These are phyloP conservation scores for Ancistrus triradiatus DNA, from an alignment of 2,113 vertebrate species.

Conservation along the genomic window DNA sequence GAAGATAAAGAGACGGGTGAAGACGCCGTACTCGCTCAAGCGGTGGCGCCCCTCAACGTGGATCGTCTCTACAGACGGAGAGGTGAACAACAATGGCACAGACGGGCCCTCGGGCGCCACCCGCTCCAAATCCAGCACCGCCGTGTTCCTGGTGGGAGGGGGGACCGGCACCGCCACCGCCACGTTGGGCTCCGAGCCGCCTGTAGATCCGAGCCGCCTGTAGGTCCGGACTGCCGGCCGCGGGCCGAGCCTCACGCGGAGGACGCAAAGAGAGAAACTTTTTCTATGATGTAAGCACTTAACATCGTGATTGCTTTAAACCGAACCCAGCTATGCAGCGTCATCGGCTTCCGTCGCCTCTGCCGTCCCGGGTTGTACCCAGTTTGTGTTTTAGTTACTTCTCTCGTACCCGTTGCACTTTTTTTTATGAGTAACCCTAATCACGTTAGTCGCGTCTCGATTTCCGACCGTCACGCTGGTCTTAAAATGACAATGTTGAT, in stretches of 20 bases:
- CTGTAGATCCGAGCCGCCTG: slow-evolving; percentile 18
- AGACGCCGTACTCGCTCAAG: slow-evolving; percentile 96
- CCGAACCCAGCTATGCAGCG: slow-evolving; percentile 99
- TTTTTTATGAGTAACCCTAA: slow-evolving; percentile 64
- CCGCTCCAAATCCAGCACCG: slow-evolving; percentile 88
- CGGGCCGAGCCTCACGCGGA: background rate
- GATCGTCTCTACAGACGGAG: slow-evolving; percentile 89
- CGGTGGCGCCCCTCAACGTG: slow-evolving; percentile 95
- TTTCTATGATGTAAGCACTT: slow-evolving; percentile 44
- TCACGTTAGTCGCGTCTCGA: slow-evolving; percentile 74
- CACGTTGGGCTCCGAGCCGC: slow-evolving; percentile 57
- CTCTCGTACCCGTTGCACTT: slow-evolving; percentile 41
- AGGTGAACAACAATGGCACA: slow-evolving; percentile 78
- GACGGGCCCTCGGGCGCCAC: slow-evolving; percentile 44
- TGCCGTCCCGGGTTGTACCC: slow-evolving; percentile 58
- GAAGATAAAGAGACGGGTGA: slow-evolving; percentile 97
- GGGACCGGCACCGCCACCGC: slow-evolving; percentile 79
- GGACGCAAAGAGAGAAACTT: slow-evolving; percentile 1
- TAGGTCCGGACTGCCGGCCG: too few species aligned
- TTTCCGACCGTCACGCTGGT: slow-evolving; percentile 78
- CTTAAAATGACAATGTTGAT: slow-evolving; percentile 77
- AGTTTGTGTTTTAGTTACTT: slow-evolving; percentile 61
- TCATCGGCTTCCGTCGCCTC: slow-evolving; percentile 80
- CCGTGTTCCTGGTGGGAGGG: slow-evolving; percentile 86
- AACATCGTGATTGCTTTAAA: slow-evolving; percentile 79